Conservation (phyloP, 2,113 vertebrate genomes). For the Hassar affinis region DNA sequence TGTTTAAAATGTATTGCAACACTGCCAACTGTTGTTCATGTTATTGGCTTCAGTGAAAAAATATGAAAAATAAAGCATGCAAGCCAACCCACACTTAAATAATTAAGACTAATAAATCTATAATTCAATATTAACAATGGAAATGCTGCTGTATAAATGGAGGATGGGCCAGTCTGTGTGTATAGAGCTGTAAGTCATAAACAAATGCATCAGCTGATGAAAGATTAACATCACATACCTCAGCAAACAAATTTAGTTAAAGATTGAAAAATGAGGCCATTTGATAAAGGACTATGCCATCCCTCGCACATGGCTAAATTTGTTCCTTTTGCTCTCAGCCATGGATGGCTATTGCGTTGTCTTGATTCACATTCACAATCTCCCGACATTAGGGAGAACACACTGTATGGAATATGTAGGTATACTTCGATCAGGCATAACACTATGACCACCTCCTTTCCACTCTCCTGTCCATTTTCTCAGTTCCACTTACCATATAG, state of each 20-base stretch:
- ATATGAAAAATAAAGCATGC: not conserved
- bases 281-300: not conserved
- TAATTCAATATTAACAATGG: not conserved
- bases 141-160: not conserved
- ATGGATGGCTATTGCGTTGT: not conserved
- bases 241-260: not conserved
- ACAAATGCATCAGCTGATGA: not conserved
- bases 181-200: not conserved
- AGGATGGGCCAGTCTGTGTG: not conserved
- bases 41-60: not conserved
- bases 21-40: not conserved
- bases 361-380: not conserved
- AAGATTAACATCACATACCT: not conserved
- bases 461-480: too few species aligned
- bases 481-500: too few species aligned
- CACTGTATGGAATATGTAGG: not conserved
- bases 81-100: not conserved
- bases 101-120: not conserved
- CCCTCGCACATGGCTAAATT: not conserved
- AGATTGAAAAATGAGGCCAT: not conserved
- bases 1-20: not conserved
- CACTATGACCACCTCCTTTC: too few species aligned
- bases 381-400: not conserved
- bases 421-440: too few species aligned
- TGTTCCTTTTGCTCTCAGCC: too few species aligned